Base-by-base conservation (phyloP, 2,888 invertebrate genomes). In the Antheraea yamamai region DNA sequence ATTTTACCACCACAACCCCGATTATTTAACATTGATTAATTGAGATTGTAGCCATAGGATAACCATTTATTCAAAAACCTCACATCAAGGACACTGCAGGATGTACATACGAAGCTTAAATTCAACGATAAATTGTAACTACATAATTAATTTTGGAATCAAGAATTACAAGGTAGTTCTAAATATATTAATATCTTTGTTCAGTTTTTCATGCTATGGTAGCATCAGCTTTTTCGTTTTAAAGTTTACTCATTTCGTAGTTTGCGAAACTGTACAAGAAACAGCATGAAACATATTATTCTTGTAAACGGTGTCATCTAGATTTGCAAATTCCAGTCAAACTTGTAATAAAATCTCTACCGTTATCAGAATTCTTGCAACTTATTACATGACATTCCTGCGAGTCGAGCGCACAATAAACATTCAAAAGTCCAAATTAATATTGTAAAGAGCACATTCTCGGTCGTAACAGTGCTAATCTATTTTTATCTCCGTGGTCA, bases 401-500 rank as follows among this genome's bases (percentile, higher is more conserved):
- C 71, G 26, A 58, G 35, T 39, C 35, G 35, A 39, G 35, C 35
- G 35, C 39, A 6, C 26, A 51, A 74, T 26, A 74, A 52, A 74
- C 58, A 23, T 74, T 39, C 74, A 74, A 74, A 74, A 74, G 58
- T 74, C 71, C 39, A 58, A 70, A 74, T 74, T 71, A 71, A 74
- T 74, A 74, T 74, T 74, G 74, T 74, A 74, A 74, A 58, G 58
- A 61, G 39, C 71, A 75, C 66, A 52, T 72, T 73, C 52, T 73
- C 39, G 74, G 76, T 76, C 51, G 78, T 81, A 81, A 81, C 80
- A 78, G 72, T 73, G 77, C 77, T 85, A 81, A 87, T 85, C 82
- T 82, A 82, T 85, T 85, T 85, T 84, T 85, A 84, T 83, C 80
- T 77, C 75, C 66, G 76, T 79, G 83, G 81, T 82, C 84, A 81